Base-by-base conservation (phyloP, 2,113 vertebrate species). In the Eubucco bourcierii region DNA sequence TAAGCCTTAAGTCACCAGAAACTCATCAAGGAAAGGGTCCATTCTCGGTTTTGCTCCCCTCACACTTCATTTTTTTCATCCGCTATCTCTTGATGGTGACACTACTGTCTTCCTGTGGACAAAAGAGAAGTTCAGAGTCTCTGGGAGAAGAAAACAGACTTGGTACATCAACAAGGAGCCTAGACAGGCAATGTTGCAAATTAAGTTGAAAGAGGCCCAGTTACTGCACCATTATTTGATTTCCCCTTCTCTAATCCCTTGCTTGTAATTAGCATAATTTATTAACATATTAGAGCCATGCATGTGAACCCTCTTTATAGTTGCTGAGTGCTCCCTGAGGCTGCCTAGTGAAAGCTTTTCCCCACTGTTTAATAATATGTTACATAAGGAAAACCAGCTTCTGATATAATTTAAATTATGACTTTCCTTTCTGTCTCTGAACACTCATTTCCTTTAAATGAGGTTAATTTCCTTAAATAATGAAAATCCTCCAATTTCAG, bases 351-450 rank as follows among this genome's bases (percentile, higher is more conserved):
- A 33, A 80, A 81, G 75, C 84, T 59, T 66, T 93, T 72, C 90
- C 96, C 91, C 71, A 56, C 93, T 84, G 81, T 94, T 97, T 91
- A 95, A 94, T 95, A 95, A 97, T 94, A 95, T 77, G 31, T 90
- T 92, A 91, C 92, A 86, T 92, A 82, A 28, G 83, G 93, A 96
- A 96, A 93, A 87, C 88, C 73, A 75, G 67, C 83, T 90, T 89
- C 90, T 96, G 96, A 97, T 97, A 97, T 94, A 90, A 95, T 97
- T 97, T 97, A 97, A 96, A 97, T 97, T 97, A 97, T 96, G 87
- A 95, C 95, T 96, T 97, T 96, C 93, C 75, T 94, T 87, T 97
- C 84, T 91, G 94, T 90, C 87, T 97, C 95, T 91, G 95, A 97
- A 97, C 90, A 88, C 86, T 90, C 88, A 84, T 95, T 97, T 97